Conservation (phyloP, 2,797 vertebrate species). For the Hipposideros larvatus region DNA sequence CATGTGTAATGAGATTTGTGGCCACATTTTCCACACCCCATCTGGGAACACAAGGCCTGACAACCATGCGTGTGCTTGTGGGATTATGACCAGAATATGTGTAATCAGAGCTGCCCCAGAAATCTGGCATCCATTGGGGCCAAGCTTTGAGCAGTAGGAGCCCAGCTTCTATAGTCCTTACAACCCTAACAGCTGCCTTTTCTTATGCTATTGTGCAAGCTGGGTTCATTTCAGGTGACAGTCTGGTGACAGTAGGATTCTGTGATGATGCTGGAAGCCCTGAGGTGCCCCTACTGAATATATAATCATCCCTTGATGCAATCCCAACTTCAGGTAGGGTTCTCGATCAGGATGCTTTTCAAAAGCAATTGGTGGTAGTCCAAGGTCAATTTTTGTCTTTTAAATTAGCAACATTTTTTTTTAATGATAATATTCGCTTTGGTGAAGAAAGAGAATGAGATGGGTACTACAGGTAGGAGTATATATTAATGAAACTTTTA, state of each 20-base stretch:
- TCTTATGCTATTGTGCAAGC: not conserved
- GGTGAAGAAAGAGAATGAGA: not conserved
- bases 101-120: constrained; percentile 23
- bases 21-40: not conserved
- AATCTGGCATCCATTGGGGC: not conserved
- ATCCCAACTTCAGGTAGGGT: not conserved
- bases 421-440: not conserved
- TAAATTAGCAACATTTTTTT: not conserved
- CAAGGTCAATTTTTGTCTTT: not conserved
- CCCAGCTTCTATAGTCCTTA: not conserved
- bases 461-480: not conserved
- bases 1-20: not conserved
- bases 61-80: not conserved
- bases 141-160: not conserved
- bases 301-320: not conserved
- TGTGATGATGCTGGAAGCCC: not conserved
- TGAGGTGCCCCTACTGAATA: not conserved
- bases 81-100: not conserved
- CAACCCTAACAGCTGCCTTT: not conserved
- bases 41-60: not conserved
- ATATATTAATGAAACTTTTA: constrained; percentile 14
- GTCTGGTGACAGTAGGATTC: not conserved
- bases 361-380: not conserved
- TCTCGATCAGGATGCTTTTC: not conserved
- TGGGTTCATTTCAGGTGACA: not conserved